Conservation (phyloP, 2,888 invertebrate genomes). For the Ischnura elegans region DNA sequence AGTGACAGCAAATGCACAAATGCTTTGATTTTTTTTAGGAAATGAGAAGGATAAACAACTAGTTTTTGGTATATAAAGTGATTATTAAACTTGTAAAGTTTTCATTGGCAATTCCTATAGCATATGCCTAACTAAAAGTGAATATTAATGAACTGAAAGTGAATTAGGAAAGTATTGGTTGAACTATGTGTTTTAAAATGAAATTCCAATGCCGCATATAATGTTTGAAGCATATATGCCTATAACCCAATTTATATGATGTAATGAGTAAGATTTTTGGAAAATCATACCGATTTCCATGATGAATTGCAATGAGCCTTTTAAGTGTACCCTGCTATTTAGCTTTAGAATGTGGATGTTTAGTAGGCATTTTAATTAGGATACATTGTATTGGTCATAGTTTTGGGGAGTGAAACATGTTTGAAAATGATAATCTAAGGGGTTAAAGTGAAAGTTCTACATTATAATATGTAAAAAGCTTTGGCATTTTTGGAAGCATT, state of each 20-base stretch:
- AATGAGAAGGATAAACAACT: not conserved
- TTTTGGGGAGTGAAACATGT: not conserved
- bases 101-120: not conserved
- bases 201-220: not conserved
- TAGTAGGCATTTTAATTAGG: conserved; percentile 26
- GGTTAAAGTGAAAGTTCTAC: not conserved
- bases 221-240: not conserved
- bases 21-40: conserved; percentile 27
- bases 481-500: not conserved
- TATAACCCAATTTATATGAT: conserved; percentile 8
- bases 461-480: not conserved
- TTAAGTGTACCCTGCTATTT: conserved; percentile 14
- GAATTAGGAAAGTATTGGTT: not conserved
- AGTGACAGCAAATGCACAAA: conserved; percentile 32
- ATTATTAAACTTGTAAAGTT: not conserved
- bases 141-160: too few species aligned
- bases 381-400: not conserved
- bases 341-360: conserved; percentile 18
- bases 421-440: not conserved
- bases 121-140: not conserved
- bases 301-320: conserved; percentile 27
- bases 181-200: not conserved
- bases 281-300: not conserved
- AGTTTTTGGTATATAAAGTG: not conserved
- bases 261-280: not conserved